Percentiles rank a stretch among this genome's conserved stretches.
phyloP scores from a whole-genome alignment of 2,797 vertebrate genomes.

The Bovichtus diacanthus region DNA sequence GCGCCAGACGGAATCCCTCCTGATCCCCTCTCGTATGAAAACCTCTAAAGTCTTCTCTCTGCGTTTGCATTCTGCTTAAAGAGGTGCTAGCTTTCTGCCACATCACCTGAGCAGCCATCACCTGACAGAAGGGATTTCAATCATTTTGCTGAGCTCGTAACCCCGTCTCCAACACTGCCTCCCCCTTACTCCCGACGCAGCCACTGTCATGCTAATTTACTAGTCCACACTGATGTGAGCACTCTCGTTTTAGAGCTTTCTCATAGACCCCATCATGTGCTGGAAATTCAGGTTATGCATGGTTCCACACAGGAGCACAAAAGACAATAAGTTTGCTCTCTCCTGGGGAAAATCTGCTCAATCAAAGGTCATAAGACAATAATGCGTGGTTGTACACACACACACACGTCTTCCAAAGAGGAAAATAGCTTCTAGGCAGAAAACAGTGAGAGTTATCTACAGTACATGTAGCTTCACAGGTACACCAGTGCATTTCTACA shows the following conservation, averaged over 20 bases:
- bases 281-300: slow-evolving; percentile 54
- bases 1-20: slow-evolving; percentile 49
- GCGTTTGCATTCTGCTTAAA: slow-evolving; percentile 62
- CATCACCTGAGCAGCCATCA: slow-evolving; percentile 72
- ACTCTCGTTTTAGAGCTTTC: slow-evolving; percentile 41
- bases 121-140: slow-evolving; percentile 75
- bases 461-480: slow-evolving; percentile 45
- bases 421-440: slow-evolving; percentile 51
- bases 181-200: slow-evolving; percentile 29
- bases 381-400: slow-evolving; percentile 3
- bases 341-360: slow-evolving; percentile 30
- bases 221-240: slow-evolving; percentile 31
- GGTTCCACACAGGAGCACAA: slow-evolving; percentile 40
- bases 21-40: slow-evolving; percentile 57
- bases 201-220: slow-evolving; percentile 67
- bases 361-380: slow-evolving; percentile 51
- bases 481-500: slow-evolving; percentile 48
- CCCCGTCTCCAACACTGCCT: slow-evolving; percentile 20
- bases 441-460: slow-evolving; percentile 1
- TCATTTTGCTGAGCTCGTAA: slow-evolving; percentile 74
- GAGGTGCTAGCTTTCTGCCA: slow-evolving; percentile 35
- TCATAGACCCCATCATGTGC: slow-evolving; percentile 48
- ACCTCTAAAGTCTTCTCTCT: slow-evolving; percentile 44
- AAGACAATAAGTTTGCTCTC: slow-evolving; percentile 21
- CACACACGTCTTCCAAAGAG: slow-evolving; percentile 19